Evolutionary conservation across 2,888 invertebrate genomes (phyloP).

Genomic region (Aelia acuminata): DNA sequence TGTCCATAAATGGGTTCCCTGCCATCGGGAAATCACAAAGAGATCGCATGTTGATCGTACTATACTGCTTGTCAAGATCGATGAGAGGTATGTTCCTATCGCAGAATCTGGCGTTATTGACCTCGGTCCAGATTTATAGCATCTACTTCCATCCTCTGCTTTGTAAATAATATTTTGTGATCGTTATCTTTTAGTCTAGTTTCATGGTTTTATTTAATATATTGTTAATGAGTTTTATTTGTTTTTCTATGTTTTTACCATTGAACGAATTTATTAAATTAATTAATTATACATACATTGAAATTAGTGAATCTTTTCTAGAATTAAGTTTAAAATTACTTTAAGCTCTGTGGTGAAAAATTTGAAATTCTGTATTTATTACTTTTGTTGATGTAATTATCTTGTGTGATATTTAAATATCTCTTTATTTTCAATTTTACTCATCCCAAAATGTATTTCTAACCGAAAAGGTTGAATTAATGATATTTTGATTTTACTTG

Average conservation of each 20-base stretch:
- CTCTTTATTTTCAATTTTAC: background rate
- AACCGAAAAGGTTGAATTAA: background rate
- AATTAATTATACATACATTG: conserved; percentile 17
- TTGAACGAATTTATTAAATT: conserved; percentile 39
- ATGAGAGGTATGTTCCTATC: conserved; percentile 93
- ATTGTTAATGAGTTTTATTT: conserved; percentile 1
- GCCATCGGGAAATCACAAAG: conserved; percentile 88
- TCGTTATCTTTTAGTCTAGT: conserved; percentile 9
- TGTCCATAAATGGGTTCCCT: conserved; percentile 95
- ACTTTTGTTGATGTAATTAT: background rate
- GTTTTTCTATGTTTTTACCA: conserved; percentile 36
- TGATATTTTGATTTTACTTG: background rate
- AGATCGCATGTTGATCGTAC: conserved; percentile 94
- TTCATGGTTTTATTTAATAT: conserved; percentile 33
- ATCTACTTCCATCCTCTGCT: conserved; percentile 52
- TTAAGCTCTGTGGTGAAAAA: background rate
- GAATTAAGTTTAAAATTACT: background rate
- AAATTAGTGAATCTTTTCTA: conserved; percentile 1
- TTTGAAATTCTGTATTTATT: background rate
- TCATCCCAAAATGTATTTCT: background rate
- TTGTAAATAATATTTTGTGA: conserved; percentile 61
- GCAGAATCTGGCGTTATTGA: conserved; percentile 90
- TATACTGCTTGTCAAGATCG: conserved; percentile 92
- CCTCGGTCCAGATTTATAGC: conserved; percentile 76
- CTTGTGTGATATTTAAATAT: background rate